Conservation (phyloP, 1,140 invertebrate genomes). For the Eurytemora carolleeae region DNA sequence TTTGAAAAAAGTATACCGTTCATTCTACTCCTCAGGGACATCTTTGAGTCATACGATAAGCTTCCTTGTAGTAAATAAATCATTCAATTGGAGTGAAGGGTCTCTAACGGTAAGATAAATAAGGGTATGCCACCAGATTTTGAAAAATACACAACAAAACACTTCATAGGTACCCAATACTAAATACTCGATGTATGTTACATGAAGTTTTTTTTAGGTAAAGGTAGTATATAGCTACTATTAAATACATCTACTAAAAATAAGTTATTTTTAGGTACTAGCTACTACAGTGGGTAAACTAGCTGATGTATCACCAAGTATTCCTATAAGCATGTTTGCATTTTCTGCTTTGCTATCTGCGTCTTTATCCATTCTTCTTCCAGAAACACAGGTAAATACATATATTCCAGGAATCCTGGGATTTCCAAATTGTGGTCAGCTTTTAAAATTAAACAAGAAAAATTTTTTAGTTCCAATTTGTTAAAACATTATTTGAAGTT, state of each 20-base stretch:
- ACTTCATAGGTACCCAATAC: no score
- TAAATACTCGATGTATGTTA: no score
- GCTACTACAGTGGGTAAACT: not conserved
- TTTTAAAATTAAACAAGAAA: not conserved
- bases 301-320: not conserved
- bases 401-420: not conserved
- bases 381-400: not conserved
- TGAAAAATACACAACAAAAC: no score
- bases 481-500: not conserved
- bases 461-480: not conserved
- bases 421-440: no score
- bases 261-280: not conserved
- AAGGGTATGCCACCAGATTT: no score
- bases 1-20: no score
- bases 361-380: not conserved
- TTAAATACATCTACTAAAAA: not conserved
- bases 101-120: no score
- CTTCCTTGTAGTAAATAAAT: no score
- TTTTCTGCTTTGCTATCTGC: not conserved
- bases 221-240: not conserved
- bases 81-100: no score
- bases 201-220: no score
- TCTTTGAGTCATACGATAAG: no score
- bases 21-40: no score
- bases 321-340: not conserved